Percentiles rank a stretch among this genome's conserved stretches.
Evolutionary conservation across 2,888 invertebrate genomes (phyloP).

Genomic region (Apotomis turbidana): DNA sequence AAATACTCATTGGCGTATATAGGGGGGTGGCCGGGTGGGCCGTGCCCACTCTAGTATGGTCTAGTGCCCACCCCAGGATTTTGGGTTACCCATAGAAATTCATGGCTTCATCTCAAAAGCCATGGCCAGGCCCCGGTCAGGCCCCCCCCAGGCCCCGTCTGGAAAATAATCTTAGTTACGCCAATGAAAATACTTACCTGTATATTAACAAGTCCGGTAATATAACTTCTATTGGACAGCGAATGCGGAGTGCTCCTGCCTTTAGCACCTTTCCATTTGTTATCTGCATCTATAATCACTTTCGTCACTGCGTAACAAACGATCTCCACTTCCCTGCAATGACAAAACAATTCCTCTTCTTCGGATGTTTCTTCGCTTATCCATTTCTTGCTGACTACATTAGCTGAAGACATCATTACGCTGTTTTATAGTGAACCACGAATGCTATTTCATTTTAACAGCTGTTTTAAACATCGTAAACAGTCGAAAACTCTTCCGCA

Average conservation of each 20-base stretch:
- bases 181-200: constrained; percentile 69
- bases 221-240: constrained; percentile 73
- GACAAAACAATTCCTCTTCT: constrained; percentile 75
- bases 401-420: constrained; percentile 60
- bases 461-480: constrained; percentile 32
- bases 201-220: constrained; percentile 79
- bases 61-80: too few relatives aligned
- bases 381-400: constrained; percentile 77
- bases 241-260: constrained; percentile 61
- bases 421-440: constrained; percentile 4
- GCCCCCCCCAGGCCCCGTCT: too few relatives aligned
- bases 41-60: too few relatives aligned
- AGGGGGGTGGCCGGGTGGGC: too few relatives aligned
- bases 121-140: too few relatives aligned
- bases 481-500: background rate
- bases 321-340: constrained; percentile 79
- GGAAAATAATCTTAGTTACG: too few relatives aligned
- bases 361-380: constrained; percentile 81
- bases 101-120: too few relatives aligned
- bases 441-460: constrained; percentile 21
- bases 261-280: constrained; percentile 73
- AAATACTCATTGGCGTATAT: too few relatives aligned
- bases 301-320: constrained; percentile 76
- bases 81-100: too few relatives aligned
- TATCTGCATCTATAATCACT: constrained; percentile 75